Conservation (phyloP, 2,888 invertebrate species). For the Parelbella ahira region DNA sequence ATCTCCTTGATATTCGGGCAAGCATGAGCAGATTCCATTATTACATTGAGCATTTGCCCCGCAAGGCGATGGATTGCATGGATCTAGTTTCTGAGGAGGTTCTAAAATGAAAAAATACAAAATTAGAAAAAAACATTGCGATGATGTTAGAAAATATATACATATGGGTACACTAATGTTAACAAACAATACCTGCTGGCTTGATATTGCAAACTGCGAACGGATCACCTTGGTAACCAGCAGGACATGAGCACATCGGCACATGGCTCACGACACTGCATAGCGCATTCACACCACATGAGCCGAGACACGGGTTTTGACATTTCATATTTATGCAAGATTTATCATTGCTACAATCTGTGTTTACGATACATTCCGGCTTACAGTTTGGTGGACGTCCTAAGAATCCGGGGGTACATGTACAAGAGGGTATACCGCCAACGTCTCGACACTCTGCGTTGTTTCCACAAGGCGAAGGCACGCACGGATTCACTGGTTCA, state of each 20-base stretch:
- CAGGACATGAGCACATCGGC: conserved; percentile 85
- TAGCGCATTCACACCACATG: conserved; percentile 86
- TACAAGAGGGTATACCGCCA: conserved; percentile 82
- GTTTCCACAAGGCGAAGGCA: conserved; percentile 89
- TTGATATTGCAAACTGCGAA: conserved; percentile 84
- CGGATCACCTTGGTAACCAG: conserved; percentile 86
- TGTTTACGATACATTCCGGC: conserved; percentile 86
- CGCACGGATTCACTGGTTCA: conserved; percentile 80
- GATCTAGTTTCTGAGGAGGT: conserved; percentile 70
- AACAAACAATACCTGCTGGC: conserved; percentile 65
- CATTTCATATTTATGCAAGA: conserved; percentile 90
- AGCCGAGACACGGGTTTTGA: conserved; percentile 87
- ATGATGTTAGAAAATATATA: too few relatives aligned
- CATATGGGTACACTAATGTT: too few relatives aligned
- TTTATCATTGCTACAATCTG: conserved; percentile 85
- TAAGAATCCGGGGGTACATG: conserved; percentile 82
- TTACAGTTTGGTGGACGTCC: conserved; percentile 88
- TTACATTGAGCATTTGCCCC: conserved; percentile 88
- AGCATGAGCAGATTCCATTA: conserved; percentile 87
- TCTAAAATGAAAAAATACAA: conserved; percentile 42
- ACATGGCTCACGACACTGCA: conserved; percentile 89
- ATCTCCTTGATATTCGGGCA: conserved; percentile 88
- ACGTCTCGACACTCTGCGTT: conserved; percentile 82
- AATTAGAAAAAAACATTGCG: too few relatives aligned
- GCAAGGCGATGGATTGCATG: conserved; percentile 88